Evolutionary conservation across 2,888 invertebrate genomes (phyloP).

Genomic region (Andrena haemorrhoa): DNA sequence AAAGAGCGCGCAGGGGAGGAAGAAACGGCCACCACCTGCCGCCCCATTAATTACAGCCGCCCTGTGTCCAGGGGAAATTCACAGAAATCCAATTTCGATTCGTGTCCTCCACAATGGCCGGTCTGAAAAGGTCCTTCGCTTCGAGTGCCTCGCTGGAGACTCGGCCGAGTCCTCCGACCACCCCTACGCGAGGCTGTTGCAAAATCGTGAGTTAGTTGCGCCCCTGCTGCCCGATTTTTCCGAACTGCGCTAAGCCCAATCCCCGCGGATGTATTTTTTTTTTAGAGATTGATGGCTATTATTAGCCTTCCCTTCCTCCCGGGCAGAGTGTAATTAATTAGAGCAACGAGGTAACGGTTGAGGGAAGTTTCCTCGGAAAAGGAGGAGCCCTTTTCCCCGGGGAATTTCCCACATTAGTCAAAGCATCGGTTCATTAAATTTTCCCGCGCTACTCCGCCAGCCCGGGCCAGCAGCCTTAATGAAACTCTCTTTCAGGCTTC

Average conservation of each 20-base stretch:
- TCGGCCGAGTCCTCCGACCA: too few relatives aligned
- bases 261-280: neutral
- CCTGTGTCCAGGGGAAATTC: neutral
- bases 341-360: slow-evolving; percentile 18
- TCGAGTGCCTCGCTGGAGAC: too few relatives aligned
- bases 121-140: neutral
- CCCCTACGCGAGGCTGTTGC: too few relatives aligned
- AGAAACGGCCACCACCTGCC: neutral
- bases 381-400: neutral
- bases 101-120: neutral
- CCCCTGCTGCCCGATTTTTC: neutral
- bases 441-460: slow-evolving; percentile 15
- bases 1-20: neutral
- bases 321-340: slow-evolving; percentile 14
- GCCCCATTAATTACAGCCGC: slow-evolving; percentile 5
- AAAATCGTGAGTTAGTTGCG: too few relatives aligned
- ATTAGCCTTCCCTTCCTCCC: neutral
- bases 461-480: slow-evolving; percentile 14
- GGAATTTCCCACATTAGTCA: slow-evolving; percentile 31
- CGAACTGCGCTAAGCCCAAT: neutral
- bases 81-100: slow-evolving; percentile 1
- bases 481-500: slow-evolving; percentile 32
- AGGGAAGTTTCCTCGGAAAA: slow-evolving; percentile 7
- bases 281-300: slow-evolving; percentile 7
- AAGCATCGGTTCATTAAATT: slow-evolving; percentile 33